Conservation (phyloP, 2,797 vertebrate species). For the Pitangus sulphuratus region DNA sequence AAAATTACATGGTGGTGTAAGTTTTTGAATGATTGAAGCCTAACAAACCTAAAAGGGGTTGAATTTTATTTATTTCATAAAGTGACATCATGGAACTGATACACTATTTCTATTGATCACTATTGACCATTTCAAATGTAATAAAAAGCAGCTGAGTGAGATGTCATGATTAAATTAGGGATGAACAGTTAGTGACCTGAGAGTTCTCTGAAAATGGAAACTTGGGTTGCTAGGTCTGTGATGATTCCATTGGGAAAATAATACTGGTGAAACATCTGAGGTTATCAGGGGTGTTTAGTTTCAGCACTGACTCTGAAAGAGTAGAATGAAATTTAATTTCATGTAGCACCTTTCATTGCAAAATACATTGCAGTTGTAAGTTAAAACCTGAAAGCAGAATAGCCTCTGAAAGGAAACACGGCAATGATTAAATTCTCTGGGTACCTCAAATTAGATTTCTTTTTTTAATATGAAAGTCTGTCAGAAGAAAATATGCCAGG, state of each 20-base stretch:
- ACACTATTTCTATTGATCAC: not conserved
- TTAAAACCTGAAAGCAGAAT: not conserved
- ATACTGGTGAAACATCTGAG: not conserved
- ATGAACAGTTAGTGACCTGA: not conserved
- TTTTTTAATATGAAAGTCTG: not conserved
- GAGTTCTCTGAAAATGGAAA: conserved; percentile 1
- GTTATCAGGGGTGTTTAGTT: not conserved
- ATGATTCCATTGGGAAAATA: conserved; percentile 2
- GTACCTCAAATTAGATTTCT: not conserved
- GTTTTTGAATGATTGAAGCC: not conserved
- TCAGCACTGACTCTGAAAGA: conserved; percentile 16
- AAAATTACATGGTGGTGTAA: not conserved
- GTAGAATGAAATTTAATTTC: conserved; percentile 7
- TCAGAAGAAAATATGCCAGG: not conserved
- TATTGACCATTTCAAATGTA: not conserved
- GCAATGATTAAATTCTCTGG: not conserved
- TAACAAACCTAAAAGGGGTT: not conserved
- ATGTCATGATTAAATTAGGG: conserved; percentile 40
- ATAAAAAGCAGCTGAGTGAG: conserved; percentile 9
- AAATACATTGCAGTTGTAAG: not conserved
- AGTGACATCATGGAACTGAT: not conserved
- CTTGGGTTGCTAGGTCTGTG: not conserved
- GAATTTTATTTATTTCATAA: not conserved
- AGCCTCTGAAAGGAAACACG: not conserved
- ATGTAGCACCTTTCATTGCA: not conserved